Percentiles rank a stretch among this genome's conserved stretches.
Evolutionary conservation across 2,797 vertebrate genomes (phyloP).

Genomic region (Salarias fasciatus): DNA sequence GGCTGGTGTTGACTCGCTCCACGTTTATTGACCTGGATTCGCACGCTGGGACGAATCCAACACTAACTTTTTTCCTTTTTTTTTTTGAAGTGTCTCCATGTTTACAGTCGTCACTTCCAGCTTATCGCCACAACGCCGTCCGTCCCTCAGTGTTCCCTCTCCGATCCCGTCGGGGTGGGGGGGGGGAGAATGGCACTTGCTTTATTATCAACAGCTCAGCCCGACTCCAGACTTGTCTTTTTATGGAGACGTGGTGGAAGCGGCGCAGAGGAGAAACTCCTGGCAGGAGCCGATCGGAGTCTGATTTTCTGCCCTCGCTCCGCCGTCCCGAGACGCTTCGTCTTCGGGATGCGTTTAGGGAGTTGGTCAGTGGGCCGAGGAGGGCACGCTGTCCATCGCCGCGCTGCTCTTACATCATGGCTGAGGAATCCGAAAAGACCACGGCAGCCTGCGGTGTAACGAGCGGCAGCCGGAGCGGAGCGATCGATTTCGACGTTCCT

Average conservation of each 20-base stretch:
- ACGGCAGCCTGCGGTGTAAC: neutral
- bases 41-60: too few relatives aligned
- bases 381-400: slow-evolving; percentile 32
- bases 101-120: slow-evolving; percentile 52
- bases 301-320: too few relatives aligned
- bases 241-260: slow-evolving; percentile 71
- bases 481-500: slow-evolving; percentile 9
- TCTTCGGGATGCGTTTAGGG: slow-evolving; percentile 25
- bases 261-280: slow-evolving; percentile 48
- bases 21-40: too few relatives aligned
- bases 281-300: slow-evolving; percentile 5
- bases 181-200: slow-evolving; percentile 58
- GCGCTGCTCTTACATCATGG: slow-evolving; percentile 32
- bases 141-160: slow-evolving; percentile 46
- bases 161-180: slow-evolving; percentile 45
- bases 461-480: slow-evolving; percentile 6
- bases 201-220: slow-evolving; percentile 75
- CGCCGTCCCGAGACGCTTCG: too few relatives aligned
- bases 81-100: too few relatives aligned
- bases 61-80: too few relatives aligned
- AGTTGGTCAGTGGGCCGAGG: slow-evolving; percentile 34
- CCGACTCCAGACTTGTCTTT: slow-evolving; percentile 73
- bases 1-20: too few relatives aligned
- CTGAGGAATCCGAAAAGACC: slow-evolving; percentile 26
- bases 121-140: slow-evolving; percentile 55